These are phyloP conservation scores for Xerus rutilus DNA, from an alignment of 2,797 vertebrate species.

Conservation along the genomic window DNA sequence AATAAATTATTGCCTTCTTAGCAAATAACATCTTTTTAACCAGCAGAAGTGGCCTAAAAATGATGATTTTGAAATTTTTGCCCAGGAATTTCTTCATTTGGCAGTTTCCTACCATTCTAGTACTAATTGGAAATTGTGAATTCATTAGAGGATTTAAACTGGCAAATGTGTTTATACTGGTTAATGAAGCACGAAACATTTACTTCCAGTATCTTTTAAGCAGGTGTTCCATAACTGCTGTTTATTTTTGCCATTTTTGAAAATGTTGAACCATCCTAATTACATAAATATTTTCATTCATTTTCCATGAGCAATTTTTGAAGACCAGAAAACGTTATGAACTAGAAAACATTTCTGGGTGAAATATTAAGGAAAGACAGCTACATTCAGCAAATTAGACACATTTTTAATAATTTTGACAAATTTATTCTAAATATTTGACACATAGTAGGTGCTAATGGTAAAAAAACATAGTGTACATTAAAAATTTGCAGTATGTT, in stretches of 20 bases:
- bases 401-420: slow-evolving; percentile 36
- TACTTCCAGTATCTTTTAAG: slow-evolving; percentile 74
- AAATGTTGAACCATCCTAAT: slow-evolving; percentile 74
- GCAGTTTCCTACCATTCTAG: not conserved
- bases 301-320: slow-evolving; percentile 66
- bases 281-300: slow-evolving; percentile 76
- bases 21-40: not conserved
- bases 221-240: slow-evolving; percentile 76
- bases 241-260: slow-evolving; percentile 79
- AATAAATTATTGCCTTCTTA: not conserved
- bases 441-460: not conserved
- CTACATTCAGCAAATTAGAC: not conserved
- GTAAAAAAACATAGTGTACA: not conserved
- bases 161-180: slow-evolving; percentile 73
- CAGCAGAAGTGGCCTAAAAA: not conserved
- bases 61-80: slow-evolving; percentile 10
- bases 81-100: slow-evolving; percentile 44
- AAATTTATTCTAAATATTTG: slow-evolving; percentile 30
- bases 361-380: not conserved
- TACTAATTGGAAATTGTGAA: slow-evolving; percentile 68
- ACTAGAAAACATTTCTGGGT: slow-evolving; percentile 26
- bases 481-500: not conserved
- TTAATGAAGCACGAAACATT: slow-evolving; percentile 76
- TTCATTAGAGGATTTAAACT: slow-evolving; percentile 67
- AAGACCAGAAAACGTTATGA: slow-evolving; percentile 55